Evolutionary conservation across 2,113 vertebrate species (phyloP).

Genomic region (Myiopsitta monachus): DNA sequence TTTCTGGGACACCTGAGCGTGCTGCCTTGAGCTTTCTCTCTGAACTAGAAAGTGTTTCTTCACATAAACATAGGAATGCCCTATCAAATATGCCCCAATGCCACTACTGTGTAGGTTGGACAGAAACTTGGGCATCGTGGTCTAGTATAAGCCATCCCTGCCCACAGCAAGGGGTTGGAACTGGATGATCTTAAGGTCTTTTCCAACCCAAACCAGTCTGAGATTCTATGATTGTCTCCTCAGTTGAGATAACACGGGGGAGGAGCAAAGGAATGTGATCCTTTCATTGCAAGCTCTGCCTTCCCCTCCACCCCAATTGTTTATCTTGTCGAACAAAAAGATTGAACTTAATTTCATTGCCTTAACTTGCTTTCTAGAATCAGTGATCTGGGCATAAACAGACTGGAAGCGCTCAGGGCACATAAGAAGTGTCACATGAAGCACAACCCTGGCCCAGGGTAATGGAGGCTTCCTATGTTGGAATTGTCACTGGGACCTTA

Average conservation of each 20-base stretch:
- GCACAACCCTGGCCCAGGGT: not conserved
- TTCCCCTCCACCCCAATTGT: accelerated
- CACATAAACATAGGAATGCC: not conserved
- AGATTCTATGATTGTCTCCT: not conserved
- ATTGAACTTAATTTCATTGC: not conserved
- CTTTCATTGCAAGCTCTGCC: not conserved
- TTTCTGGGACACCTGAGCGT: too few relatives aligned
- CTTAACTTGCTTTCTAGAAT: not conserved
- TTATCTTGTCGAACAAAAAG: not conserved
- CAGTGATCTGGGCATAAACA: not conserved
- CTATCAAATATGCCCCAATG: not conserved
- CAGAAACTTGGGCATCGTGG: too few relatives aligned
- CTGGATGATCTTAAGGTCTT: too few relatives aligned
- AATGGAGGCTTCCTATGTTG: not conserved
- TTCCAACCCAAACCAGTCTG: too few relatives aligned
- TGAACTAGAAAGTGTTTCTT: not conserved
- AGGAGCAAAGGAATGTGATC: not conserved
- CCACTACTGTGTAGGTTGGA: not conserved
- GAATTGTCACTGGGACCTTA: not conserved
- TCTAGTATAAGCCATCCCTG: too few relatives aligned
- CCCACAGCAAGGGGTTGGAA: too few relatives aligned
- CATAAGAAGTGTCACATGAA: not conserved
- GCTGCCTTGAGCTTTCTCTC: not conserved
- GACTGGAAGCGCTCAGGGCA: not conserved
- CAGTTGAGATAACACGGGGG: not conserved